Conservation (phyloP, 2,113 vertebrate species). For the Chrysemys picta region DNA sequence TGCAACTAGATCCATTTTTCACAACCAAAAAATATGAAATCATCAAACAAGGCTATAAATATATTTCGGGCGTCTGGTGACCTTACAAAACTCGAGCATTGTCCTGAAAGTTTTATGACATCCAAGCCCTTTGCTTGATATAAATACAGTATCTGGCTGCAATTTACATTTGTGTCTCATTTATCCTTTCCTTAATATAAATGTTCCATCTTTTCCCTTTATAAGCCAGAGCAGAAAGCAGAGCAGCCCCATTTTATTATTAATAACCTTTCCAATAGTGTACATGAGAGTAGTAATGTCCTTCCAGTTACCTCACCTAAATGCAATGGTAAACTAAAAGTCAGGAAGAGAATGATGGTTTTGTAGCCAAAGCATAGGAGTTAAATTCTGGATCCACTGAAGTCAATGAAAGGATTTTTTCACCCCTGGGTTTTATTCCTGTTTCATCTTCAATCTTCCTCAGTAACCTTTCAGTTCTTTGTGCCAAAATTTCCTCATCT, state of each 20-base stretch:
- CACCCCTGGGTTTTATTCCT: constrained; percentile 32
- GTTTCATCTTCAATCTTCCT: constrained; percentile 35
- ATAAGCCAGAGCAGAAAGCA: constrained; percentile 70
- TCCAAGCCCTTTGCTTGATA: constrained; percentile 20
- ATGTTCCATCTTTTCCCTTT: constrained; percentile 26
- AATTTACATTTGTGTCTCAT: constrained; percentile 63
- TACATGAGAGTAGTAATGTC: constrained; percentile 68
- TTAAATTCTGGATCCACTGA: constrained; percentile 19
- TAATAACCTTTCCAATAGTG: constrained; percentile 54
- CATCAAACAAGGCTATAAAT: constrained; percentile 7
- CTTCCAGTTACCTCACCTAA: constrained; percentile 58
- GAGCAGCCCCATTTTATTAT: constrained; percentile 43
- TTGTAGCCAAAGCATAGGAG: constrained; percentile 33
- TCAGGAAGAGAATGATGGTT: constrained; percentile 22
- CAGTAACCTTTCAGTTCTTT: not conserved
- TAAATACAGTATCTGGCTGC: constrained; percentile 43
- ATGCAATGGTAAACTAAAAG: constrained; percentile 40
- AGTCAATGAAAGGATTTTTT: constrained; percentile 56
- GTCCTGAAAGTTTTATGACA: constrained; percentile 53
- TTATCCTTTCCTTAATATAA: constrained; percentile 70
- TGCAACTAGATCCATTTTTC: constrained; percentile 26
- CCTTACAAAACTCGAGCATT: constrained; percentile 38
- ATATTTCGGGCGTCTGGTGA: constrained; percentile 44
- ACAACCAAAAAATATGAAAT: constrained; percentile 2
- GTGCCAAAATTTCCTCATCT: constrained; percentile 9